Conservation (phyloP, 2,797 vertebrate species). For the Acanthurus lineatus region DNA sequence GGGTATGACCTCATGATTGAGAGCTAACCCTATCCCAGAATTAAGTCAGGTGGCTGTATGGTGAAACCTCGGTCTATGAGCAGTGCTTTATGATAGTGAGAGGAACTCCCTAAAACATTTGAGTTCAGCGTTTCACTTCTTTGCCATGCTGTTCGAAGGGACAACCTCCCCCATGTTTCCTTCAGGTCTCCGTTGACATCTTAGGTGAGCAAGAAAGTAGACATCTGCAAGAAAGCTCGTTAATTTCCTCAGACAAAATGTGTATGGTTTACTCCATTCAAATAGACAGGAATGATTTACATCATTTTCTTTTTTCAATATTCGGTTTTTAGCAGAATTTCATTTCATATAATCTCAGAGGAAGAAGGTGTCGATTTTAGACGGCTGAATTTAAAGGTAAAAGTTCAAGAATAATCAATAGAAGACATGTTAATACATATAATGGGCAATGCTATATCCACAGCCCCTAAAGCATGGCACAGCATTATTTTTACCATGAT, state of each 20-base stretch:
- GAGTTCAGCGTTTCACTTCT: too few relatives aligned
- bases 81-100: too few relatives aligned
- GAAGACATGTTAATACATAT: neutral
- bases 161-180: too few relatives aligned
- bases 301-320: neutral
- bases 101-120: too few relatives aligned
- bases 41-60: too few relatives aligned
- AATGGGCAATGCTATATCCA: neutral
- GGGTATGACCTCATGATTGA: too few relatives aligned
- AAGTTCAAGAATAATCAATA: neutral
- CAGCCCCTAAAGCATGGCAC: neutral
- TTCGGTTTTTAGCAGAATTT: neutral
- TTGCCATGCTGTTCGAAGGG: too few relatives aligned
- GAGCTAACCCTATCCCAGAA: too few relatives aligned
- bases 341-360: neutral
- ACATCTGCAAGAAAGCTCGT: too few relatives aligned
- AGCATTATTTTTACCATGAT: neutral
- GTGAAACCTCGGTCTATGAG: too few relatives aligned
- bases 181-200: too few relatives aligned
- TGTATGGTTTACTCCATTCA: neutral
- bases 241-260: neutral
- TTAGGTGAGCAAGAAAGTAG: too few relatives aligned
- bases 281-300: neutral
- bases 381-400: neutral
- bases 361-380: neutral